These are phyloP conservation scores for Melanogrammus aeglefinus DNA, from an alignment of 2,797 vertebrate species.

Conservation along the genomic window DNA sequence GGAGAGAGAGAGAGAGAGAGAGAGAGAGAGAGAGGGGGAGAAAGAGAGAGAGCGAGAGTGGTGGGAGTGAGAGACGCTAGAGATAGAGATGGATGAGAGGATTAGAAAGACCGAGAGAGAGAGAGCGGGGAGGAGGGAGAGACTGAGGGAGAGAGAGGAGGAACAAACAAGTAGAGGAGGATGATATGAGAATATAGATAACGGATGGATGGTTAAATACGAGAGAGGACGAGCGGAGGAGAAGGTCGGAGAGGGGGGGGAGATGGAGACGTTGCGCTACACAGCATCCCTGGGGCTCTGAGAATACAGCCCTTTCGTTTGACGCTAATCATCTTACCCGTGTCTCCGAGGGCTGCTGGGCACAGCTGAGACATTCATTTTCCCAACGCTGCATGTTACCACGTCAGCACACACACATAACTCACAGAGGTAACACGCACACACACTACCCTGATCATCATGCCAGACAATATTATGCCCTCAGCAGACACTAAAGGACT, in stretches of 20 bases:
- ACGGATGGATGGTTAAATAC: background rate
- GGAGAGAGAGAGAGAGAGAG: too few relatives aligned
- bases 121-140: background rate
- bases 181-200: background rate
- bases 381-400: constrained; percentile 19
- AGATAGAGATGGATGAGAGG: background rate
- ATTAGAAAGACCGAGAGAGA: background rate
- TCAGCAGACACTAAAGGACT: constrained; percentile 22
- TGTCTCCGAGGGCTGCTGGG: constrained; percentile 15
- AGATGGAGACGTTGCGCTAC: background rate
- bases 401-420: constrained; percentile 7
- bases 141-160: background rate
- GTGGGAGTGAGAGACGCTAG: background rate
- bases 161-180: background rate
- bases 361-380: constrained; percentile 27
- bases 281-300: background rate
- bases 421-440: constrained; percentile 15
- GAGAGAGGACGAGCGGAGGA: background rate
- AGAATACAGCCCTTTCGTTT: background rate
- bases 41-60: background rate
- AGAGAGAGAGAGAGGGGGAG: too few relatives aligned
- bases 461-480: background rate
- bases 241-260: background rate
- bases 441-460: background rate
- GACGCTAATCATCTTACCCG: background rate